Percentiles rank a stretch among this genome's conserved stretches.
Evolutionary conservation across 23 tunicate species (phyloP).

Genomic region (Clavelina lepadiformis): DNA sequence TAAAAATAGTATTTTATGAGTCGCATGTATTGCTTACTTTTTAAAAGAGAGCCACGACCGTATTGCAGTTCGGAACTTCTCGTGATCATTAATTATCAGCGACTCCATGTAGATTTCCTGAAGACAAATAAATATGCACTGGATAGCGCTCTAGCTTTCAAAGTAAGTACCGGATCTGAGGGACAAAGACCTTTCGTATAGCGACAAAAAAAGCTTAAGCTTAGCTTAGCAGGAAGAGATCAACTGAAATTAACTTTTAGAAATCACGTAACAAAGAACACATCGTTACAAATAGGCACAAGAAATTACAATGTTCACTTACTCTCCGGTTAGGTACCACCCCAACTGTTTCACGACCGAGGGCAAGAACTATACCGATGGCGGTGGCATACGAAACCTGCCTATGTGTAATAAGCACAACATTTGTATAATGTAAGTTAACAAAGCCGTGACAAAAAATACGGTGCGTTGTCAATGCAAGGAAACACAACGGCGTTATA

Average conservation of each 20-base stretch:
- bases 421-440: no score
- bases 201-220: neutral
- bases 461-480: no score
- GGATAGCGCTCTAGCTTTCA: no score
- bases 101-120: conserved; percentile 68
- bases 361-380: conserved; percentile 52
- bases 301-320: neutral
- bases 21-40: conserved; percentile 24
- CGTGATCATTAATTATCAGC: conserved; percentile 39
- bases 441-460: no score
- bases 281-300: neutral
- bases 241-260: no score
- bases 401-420: no score
- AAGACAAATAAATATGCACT: neutral
- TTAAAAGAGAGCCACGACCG: conserved; percentile 54
- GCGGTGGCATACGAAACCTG: conserved; percentile 53
- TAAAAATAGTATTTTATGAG: neutral
- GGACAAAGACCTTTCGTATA: no score
- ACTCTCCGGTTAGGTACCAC: conserved; percentile 34
- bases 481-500: no score
- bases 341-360: conserved; percentile 65
- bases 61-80: conserved; percentile 26
- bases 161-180: no score
- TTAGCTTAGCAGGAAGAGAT: neutral
- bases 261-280: no score